A percentile compares a stretch with the other conserved stretches of the same genome.
Evolutionary conservation across 1,140 invertebrate species (phyloP).

Genomic region (Platyura marginata): DNA sequence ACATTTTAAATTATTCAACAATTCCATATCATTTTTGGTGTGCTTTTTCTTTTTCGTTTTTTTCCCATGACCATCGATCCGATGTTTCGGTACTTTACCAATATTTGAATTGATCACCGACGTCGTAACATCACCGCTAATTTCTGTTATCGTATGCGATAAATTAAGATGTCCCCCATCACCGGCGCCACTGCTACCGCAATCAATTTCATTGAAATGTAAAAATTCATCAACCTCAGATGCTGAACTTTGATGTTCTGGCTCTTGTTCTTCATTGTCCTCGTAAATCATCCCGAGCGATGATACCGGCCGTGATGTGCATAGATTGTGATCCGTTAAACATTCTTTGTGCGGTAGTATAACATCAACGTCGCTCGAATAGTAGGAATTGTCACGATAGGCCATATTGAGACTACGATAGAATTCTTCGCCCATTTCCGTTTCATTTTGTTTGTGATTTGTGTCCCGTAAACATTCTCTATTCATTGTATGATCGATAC

Average conservation of each 20-base stretch:
- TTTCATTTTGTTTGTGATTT: no score
- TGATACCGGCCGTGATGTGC: constrained; percentile 5
- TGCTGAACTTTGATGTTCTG: constrained; percentile 1
- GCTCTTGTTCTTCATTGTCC: constrained; percentile 24
- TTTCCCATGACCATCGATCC: constrained; percentile 3
- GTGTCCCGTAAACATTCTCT: constrained; percentile 24
- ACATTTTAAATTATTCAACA: constrained; percentile 19
- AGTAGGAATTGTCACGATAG: constrained; percentile 48
- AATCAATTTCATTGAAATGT: constrained; percentile 1
- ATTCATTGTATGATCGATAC: constrained; percentile 12
- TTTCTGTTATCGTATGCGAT: neutral
- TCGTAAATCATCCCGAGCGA: constrained; percentile 60
- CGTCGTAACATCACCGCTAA: neutral
- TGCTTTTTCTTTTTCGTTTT: constrained; percentile 18
- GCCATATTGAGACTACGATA: constrained; percentile 75
- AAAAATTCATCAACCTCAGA: constrained; percentile 23
- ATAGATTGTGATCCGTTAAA: neutral
- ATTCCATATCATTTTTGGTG: constrained; percentile 20
- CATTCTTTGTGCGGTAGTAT: constrained; percentile 1
- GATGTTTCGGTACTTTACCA: neutral
- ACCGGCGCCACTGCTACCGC: constrained; percentile 3
- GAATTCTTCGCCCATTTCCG: constrained; percentile 75
- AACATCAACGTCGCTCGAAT: constrained; percentile 10
- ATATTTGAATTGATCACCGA: no score
- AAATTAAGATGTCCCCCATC: neutral